These are phyloP conservation scores for Antechinus stuartii DNA, from an alignment of 2,113 vertebrate genomes.

Conservation along the genomic window DNA sequence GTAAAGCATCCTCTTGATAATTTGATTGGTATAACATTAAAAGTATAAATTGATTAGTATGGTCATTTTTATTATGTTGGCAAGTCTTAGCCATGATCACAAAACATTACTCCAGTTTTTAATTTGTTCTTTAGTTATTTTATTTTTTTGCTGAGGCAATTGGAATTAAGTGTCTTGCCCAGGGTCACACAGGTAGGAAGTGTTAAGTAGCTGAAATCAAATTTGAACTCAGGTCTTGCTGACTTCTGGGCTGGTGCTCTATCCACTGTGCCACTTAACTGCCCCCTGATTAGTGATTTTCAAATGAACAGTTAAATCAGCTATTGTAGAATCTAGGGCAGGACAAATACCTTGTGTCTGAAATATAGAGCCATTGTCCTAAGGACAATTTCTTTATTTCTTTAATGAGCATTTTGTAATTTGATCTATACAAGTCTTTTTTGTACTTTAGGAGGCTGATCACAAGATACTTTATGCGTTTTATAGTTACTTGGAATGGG, in stretches of 20 bases:
- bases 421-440: background rate
- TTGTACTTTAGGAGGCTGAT: background rate
- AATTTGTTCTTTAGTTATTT: background rate
- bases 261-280: too few relatives aligned
- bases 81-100: background rate
- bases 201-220: too few relatives aligned
- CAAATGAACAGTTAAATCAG: too few relatives aligned
- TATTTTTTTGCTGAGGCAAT: too few relatives aligned
- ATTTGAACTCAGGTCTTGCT: too few relatives aligned
- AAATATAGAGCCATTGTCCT: too few relatives aligned
- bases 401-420: background rate
- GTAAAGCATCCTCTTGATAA: background rate
- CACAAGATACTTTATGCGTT: background rate
- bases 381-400: background rate
- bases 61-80: background rate
- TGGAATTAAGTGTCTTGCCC: too few relatives aligned
- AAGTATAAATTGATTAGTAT: background rate
- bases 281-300: too few relatives aligned
- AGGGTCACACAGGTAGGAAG: too few relatives aligned
- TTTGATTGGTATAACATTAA: background rate
- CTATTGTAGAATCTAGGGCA: too few relatives aligned
- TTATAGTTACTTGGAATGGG: background rate
- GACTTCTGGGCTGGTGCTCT: too few relatives aligned
- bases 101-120: background rate
- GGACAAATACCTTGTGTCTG: too few relatives aligned